Evolutionary conservation across 2,113 vertebrate species (phyloP).

Genomic region (Sialia sialis): DNA sequence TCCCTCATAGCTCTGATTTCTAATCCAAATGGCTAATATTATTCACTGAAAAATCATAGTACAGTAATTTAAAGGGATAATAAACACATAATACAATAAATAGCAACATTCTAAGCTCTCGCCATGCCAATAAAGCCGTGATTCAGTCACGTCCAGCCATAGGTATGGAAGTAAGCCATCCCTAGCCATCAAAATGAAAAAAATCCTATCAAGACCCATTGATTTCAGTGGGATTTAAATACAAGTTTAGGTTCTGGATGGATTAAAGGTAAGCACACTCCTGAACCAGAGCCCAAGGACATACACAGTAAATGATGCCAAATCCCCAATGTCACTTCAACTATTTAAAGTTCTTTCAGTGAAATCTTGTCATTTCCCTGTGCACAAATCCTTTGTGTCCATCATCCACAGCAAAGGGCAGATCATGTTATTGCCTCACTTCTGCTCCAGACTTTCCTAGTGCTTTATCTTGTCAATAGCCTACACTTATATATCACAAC

Average conservation of each 20-base stretch:
- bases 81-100: slow-evolving; percentile 41
- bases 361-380: not conserved
- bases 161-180: not conserved
- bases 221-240: not conserved
- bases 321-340: not conserved
- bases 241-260: not conserved
- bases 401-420: not conserved
- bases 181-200: not conserved
- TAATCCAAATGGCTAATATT: slow-evolving; percentile 25
- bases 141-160: not conserved
- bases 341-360: not conserved
- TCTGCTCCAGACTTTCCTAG: not conserved
- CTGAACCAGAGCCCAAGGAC: not conserved
- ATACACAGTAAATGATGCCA: not conserved
- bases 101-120: not conserved
- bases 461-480: not conserved
- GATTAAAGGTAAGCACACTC: not conserved
- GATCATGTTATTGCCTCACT: not conserved
- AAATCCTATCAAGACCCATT: not conserved
- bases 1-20: slow-evolving; percentile 23
- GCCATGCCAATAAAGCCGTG: not conserved
- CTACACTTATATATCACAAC: not conserved
- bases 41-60: slow-evolving; percentile 30
- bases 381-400: not conserved
- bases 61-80: slow-evolving; percentile 39